Percentiles rank a stretch among this genome's conserved stretches.
These are phyloP conservation scores for Hypanus sabinus DNA, from an alignment of 2,113 vertebrate genomes.

Conservation along the genomic window DNA sequence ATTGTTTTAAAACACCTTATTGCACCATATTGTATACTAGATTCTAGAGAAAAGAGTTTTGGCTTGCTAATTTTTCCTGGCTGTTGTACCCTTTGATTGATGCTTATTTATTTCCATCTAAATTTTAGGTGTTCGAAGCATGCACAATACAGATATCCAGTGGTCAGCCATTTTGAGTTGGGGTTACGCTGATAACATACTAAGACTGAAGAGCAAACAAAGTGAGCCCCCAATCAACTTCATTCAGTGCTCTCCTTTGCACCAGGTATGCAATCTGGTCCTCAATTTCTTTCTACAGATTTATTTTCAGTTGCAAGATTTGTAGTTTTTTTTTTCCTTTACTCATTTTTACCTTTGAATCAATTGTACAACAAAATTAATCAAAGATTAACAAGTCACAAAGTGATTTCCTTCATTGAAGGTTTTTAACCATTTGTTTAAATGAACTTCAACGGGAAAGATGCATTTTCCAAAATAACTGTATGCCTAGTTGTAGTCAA, in stretches of 20 bases:
- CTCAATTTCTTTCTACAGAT: background rate
- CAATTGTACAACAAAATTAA: background rate
- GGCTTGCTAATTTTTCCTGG: background rate
- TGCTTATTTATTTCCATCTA: constrained; percentile 6
- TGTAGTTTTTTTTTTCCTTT: background rate
- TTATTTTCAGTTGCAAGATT: background rate
- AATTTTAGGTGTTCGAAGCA: constrained; percentile 81
- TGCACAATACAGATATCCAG: constrained; percentile 97
- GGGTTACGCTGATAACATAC: constrained; percentile 89
- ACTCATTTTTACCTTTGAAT: background rate
- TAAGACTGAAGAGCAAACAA: constrained; percentile 93
- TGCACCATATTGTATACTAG: background rate
- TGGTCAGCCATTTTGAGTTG: constrained; percentile 98
- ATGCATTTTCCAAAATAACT: background rate
- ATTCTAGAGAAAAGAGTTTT: background rate
- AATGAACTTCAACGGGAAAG: background rate
- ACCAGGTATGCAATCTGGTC: constrained; percentile 66
- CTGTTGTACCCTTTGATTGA: background rate
- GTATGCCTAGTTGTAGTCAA: background rate
- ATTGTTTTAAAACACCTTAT: background rate
- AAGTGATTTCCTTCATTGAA: background rate
- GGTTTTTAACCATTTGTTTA: background rate
- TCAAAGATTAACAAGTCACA: background rate
- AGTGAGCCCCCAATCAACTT: constrained; percentile 93
- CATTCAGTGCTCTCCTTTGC: constrained; percentile 86